Evolutionary conservation across 1,140 invertebrate species (phyloP).

Genomic region (Melitaea cinxia): DNA sequence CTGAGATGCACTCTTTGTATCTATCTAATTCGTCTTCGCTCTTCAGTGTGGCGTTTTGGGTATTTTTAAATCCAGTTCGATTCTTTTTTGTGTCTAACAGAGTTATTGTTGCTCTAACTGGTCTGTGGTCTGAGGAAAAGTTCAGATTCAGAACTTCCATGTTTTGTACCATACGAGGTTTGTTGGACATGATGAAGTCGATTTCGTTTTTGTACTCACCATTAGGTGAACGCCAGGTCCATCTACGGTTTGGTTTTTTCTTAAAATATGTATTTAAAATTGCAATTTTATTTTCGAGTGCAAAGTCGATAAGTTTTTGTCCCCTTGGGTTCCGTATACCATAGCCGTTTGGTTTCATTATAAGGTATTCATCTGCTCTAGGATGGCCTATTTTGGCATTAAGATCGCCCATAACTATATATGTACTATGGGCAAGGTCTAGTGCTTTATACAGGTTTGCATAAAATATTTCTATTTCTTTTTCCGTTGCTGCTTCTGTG

Average conservation of each 20-base stretch:
- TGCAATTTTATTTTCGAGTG: background rate
- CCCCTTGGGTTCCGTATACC: background rate
- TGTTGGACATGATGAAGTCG: conserved; percentile 26
- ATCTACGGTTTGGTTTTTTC: conserved; percentile 1
- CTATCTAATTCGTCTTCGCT: conserved; percentile 27
- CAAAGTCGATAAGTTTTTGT: background rate
- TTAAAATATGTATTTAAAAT: no score
- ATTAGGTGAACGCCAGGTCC: no score
- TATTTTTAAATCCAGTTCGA: conserved; percentile 5
- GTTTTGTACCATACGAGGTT: conserved; percentile 17
- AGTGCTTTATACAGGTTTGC: conserved; percentile 13
- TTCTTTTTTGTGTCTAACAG: conserved; percentile 2
- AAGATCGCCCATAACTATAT: background rate
- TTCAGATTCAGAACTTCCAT: conserved; percentile 19
- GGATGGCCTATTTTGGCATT: background rate
- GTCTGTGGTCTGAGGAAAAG: conserved; percentile 28
- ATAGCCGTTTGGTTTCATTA: background rate
- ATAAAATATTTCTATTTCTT: conserved; percentile 7
- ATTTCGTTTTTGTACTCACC: conserved; percentile 25
- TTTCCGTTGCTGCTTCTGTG: conserved; percentile 10
- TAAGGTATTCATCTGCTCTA: background rate
- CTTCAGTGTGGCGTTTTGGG: conserved; percentile 4
- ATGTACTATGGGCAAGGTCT: background rate
- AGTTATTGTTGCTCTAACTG: conserved; percentile 19
- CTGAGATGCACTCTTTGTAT: conserved; percentile 5